Conservation (phyloP, 2,888 invertebrate species). For the Brachyopa scutellaris region DNA sequence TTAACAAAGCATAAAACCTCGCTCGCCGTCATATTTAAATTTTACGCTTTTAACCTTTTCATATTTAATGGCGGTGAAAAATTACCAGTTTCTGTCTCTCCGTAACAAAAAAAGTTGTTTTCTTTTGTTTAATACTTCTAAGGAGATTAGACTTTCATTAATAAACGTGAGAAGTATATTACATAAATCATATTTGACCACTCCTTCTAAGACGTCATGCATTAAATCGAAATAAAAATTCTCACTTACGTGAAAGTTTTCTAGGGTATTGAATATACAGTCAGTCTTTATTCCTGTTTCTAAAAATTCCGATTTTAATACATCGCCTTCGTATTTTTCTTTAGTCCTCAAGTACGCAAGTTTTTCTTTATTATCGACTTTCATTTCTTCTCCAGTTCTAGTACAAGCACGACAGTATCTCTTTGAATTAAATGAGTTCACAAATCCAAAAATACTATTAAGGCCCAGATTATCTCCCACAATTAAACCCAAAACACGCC, state of each 20-base stretch:
- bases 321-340: neutral
- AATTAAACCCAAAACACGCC: neutral
- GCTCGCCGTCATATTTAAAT: neutral
- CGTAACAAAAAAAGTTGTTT: slow-evolving; percentile 39
- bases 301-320: neutral
- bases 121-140: neutral
- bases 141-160: neutral
- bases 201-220: slow-evolving; percentile 9
- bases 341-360: neutral
- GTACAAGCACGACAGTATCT: no score
- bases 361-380: neutral
- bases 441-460: neutral
- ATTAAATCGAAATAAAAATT: slow-evolving; percentile 13
- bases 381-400: neutral
- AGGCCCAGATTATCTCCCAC: slow-evolving; percentile 17
- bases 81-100: neutral
- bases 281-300: neutral
- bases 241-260: neutral
- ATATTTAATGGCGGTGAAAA: neutral
- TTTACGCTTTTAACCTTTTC: neutral
- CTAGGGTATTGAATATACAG: neutral
- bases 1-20: neutral
- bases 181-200: neutral
- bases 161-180: neutral
- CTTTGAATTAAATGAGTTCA: neutral